Evolutionary conservation across 2,113 vertebrate genomes (phyloP), one percentile per base, ranked within the genome.

Genomic region (Podarcis muralis): DNA sequence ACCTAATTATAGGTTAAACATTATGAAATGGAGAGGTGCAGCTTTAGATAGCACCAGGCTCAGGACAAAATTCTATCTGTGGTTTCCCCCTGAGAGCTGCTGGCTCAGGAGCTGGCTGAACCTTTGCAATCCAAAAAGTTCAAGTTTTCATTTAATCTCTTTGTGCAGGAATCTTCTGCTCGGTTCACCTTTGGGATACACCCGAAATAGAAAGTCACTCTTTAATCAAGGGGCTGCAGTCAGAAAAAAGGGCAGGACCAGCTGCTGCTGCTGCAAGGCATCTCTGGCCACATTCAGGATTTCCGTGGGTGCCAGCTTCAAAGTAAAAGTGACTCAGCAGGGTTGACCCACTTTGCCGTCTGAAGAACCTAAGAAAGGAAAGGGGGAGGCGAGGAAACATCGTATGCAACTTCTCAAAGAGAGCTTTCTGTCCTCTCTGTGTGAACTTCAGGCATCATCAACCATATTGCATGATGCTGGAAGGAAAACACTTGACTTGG

Each of bases 41-140:
- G n/a, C 87, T 94, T 93, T 18, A 69, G 83, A 91, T 90, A 91
- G 90, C 59, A n/a, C 20, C 88, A 25, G 3, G 9, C 32, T 35
- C n/a, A 57, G 18, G 20, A 76, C 40, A 62, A 3, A 85, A 3
- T 40, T 37, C 13, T 59, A 40, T 30, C 72, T 77, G 23, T 13
- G 48, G 48, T 37, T 77, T 65, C 22, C 15, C 5, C 3, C 20
- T 27, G 22, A 85, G 65, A 85, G 13, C 32, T 18, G 30, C 53
- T 37, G 25, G 53, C 4, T 62, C 48, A 76, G 57, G 22, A 62
- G 13, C 7, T 83, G 6, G 2, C 77, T 72, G 83, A 35, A 81
- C 71, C 92, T 92, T 40, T 86, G 83, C 79, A 84, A 35, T 1
- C 69, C 18, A 35, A 37, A 90, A 57, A 62, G 75, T 40, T 91